These are phyloP conservation scores for Tetheella fluctuosa DNA, from an alignment of 2,888 invertebrate species.

Conservation along the genomic window DNA sequence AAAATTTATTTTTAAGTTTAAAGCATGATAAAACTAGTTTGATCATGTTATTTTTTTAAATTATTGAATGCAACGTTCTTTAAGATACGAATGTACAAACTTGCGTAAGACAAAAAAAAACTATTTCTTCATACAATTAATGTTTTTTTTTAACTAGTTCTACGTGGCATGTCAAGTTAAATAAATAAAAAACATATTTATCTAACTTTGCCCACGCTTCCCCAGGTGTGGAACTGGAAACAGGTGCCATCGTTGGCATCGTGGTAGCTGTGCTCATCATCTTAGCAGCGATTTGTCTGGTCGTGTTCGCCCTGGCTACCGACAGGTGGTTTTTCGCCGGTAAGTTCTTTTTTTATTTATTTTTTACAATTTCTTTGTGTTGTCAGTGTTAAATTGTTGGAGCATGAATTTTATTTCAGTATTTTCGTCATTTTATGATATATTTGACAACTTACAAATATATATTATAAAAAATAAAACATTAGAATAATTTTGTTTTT, in stretches of 20 bases:
- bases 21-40: neutral
- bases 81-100: no score
- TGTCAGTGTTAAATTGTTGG: conserved; percentile 12
- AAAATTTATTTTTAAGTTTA: neutral
- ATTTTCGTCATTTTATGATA: conserved; percentile 2
- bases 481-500: no score
- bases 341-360: conserved; percentile 77
- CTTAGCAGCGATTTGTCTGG: conserved; percentile 85
- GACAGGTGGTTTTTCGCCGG: conserved; percentile 95
- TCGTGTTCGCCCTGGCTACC: conserved; percentile 91
- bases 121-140: no score
- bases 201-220: neutral
- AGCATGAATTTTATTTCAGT: conserved; percentile 10
- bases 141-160: neutral
- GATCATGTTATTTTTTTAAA: neutral
- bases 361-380: conserved; percentile 8
- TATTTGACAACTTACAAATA: neutral
- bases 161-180: neutral
- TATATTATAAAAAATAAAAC: no score
- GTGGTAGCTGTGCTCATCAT: conserved; percentile 88
- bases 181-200: neutral
- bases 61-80: neutral
- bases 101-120: no score
- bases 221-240: conserved; percentile 87
- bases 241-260: conserved; percentile 91